phyloP scores from a whole-genome alignment of 2,888 invertebrate species.

The Petrolisthes cinctipes region DNA sequence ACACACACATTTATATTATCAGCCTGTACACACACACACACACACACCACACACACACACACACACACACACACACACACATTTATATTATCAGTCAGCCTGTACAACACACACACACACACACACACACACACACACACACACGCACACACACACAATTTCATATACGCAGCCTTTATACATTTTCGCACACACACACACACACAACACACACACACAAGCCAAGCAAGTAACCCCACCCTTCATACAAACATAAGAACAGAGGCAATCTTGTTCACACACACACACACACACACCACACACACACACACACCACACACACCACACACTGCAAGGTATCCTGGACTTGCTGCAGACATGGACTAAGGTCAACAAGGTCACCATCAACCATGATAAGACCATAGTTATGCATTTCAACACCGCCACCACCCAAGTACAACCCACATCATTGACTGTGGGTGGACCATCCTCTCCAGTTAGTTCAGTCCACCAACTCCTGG shows the following conservation, averaged over 20 bases:
- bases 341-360: no score
- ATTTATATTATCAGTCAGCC: no score
- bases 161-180: background rate
- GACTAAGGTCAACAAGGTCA: no score
- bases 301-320: constrained; percentile 6
- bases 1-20: background rate
- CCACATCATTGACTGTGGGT: no score
- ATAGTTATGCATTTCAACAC: no score
- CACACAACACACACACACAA: background rate
- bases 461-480: no score
- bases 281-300: background rate
- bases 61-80: constrained; percentile 15
- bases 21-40: background rate
- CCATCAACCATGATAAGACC: no score
- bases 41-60: background rate
- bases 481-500: no score
- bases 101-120: constrained; percentile 1
- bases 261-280: background rate
- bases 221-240: background rate
- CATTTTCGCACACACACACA: background rate
- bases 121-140: background rate
- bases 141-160: constrained; percentile 20
- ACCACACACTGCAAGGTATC: no score
- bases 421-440: no score
- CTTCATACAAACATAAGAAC: background rate